Base-by-base conservation (phyloP, 2,888 invertebrate species). In the Sarcophaga variegata region DNA sequence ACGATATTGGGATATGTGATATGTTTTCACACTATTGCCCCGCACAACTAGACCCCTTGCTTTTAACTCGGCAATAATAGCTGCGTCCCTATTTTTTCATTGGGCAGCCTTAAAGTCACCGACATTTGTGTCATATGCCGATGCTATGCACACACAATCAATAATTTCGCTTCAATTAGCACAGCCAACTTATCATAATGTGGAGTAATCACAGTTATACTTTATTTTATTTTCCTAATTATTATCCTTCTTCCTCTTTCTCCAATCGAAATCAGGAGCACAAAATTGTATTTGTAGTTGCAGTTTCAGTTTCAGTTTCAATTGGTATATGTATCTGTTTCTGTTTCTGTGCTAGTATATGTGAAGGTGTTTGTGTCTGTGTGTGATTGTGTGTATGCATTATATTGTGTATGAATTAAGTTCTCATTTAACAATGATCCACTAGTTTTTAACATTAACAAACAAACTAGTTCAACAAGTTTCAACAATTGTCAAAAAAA, bases 391-490 rank as follows among this genome's bases (percentile, higher is more conserved):
- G 62, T 86, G 85, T 54, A 17, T 54, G 86, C 77, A 79, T 25
- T 78, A 81, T 47, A 86, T 79, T 88, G 47, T 62, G 20, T 71
- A 78, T 72, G 67, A 71, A 83, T 72, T 71, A 90, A 90, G 89
- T 88, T 83, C 88, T 87, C 82, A 89, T 81, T 70, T 83, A 85
- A 83, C 88, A 88, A 88, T 69, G 77, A 77, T 67, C 37, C 37
- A 80, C 83, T 79, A 84, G 75, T 84, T 84, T 37, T 76, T 76
- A 80, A 84, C 75, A 84, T 76, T 77, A 84, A 85, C 80, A 85
- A 88, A 90, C 88, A 89, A 91, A 90, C 90, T 90, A 90, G 89
- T 88, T 89, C 89, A 89, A 89, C 90, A 89, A 88, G 86, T 90
- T 88, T 88, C 79, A 88, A 80, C 81, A 86, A 80, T 86, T 85